A percentile compares a stretch with the other conserved stretches of the same genome.
phyloP scores from a whole-genome alignment of 2,888 invertebrate genomes.

The Polietes domitor region DNA sequence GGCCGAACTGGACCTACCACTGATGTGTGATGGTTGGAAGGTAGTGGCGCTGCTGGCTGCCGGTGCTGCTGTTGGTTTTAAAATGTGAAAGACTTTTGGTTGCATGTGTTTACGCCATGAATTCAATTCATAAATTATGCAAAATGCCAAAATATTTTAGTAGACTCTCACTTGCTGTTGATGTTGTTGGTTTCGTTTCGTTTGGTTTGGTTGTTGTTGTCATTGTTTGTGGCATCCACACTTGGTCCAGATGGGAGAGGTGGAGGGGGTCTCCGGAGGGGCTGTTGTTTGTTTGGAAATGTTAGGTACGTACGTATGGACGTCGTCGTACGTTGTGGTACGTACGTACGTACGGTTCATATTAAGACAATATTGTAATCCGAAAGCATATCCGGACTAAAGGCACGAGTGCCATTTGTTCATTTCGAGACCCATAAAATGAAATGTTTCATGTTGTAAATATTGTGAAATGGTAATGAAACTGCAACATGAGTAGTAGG shows the following conservation, averaged over 20 bases:
- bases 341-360: constrained; percentile 56
- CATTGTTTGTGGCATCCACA: neutral
- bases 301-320: constrained; percentile 70
- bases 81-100: constrained; percentile 29
- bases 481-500: constrained; percentile 41
- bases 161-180: constrained; percentile 43
- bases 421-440: constrained; percentile 79
- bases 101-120: constrained; percentile 65
- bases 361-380: constrained; percentile 68
- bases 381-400: constrained; percentile 53
- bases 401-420: constrained; percentile 76
- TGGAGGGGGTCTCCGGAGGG: neutral
- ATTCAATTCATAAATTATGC: constrained; percentile 70
- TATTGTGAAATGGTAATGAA: constrained; percentile 68
- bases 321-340: constrained; percentile 39
- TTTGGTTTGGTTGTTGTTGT: neutral
- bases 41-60: constrained; percentile 16
- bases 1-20: neutral
- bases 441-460: constrained; percentile 77
- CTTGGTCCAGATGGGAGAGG: neutral
- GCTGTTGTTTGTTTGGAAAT: constrained; percentile 72
- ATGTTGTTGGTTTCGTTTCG: neutral
- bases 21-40: constrained; percentile 2
- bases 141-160: constrained; percentile 68
- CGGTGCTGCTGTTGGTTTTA: neutral